phyloP scores from a whole-genome alignment of 2,113 vertebrate genomes.

The Labrus mixtus region DNA sequence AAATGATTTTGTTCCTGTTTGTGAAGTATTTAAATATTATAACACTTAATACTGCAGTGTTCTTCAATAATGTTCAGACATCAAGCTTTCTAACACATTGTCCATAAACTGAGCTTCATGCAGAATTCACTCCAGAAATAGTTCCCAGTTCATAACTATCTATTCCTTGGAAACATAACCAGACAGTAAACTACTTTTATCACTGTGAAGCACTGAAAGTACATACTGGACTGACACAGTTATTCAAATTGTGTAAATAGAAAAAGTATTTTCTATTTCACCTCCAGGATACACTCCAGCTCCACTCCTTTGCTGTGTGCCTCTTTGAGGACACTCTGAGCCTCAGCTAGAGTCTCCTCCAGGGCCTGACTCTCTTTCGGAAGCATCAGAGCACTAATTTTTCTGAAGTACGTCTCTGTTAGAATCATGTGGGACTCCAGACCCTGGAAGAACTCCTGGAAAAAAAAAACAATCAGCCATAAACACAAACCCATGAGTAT shows the following conservation, averaged over 20 bases:
- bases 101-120: no score
- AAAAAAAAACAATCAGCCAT: constrained; percentile 24
- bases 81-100: no score
- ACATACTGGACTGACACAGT: no score
- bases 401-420: constrained; percentile 92
- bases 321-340: constrained; percentile 87
- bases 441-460: constrained; percentile 96
- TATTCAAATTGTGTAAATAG: background rate
- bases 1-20: no score
- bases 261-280: constrained; percentile 68
- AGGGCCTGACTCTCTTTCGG: constrained; percentile 84
- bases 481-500: constrained; percentile 1
- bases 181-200: no score
- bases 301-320: constrained; percentile 94
- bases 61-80: no score
- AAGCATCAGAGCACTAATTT: constrained; percentile 85
- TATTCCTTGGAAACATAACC: no score
- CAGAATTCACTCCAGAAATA: no score
- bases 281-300: constrained; percentile 94
- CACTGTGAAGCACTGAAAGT: no score
- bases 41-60: no score
- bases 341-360: constrained; percentile 86
- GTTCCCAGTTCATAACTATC: no score
- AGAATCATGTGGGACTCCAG: constrained; percentile 95
- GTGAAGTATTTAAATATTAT: no score